Base-by-base conservation (phyloP, 37 sponge, comb jelly and placozoan genomes). In the Halichondria panicea region DNA sequence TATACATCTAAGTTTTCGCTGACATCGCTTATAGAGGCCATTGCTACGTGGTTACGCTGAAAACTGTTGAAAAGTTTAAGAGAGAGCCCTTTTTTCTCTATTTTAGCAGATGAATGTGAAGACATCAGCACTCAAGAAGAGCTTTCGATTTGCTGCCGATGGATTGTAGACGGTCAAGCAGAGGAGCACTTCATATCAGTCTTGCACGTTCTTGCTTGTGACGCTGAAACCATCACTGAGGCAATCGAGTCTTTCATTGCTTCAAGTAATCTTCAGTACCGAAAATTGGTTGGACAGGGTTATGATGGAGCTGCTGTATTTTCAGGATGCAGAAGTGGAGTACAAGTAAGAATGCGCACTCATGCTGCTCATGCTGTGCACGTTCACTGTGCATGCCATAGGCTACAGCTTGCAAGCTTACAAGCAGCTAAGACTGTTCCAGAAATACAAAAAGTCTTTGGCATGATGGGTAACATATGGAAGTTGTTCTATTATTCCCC, bases 231-330 rank as follows among this genome's bases (percentile, higher is more conserved):
- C 4, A 82, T 82, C 46, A 70, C 66, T 1, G 27, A 57, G 11
- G 72, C 81, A 3, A 58, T 79, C 61, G 68, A 63, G 11, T 73
- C 75, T 19, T 72, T 43, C 43, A 74, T 66, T 2, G 46, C 3
- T 8, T 34, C 58, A 43, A 81, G 71, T n/a, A 34, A 50, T n/a
- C 60, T 81, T 39, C 66, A 71, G 64, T 81, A n/a, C n/a, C n/a
- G n/a, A n/a, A n/a, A n/a, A n/a, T n/a, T n/a, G n/a, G 75, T 82
- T 46, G 83, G 83, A 9, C 75, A 82, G 64, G 68, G 64, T 2
- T 82, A 82, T 43, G 83, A 82, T 66, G 84, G 77, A 58, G 84
- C 70, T 68, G 70, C 84, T 57, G 53, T 71, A 3, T 84, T 68
- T 63, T 72, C 84, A 30, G 84, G 84, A 13, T 19, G 38, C 2